A percentile compares a stretch with the other conserved stretches of the same genome.
These are phyloP conservation scores for Charaxes varanes DNA, from an alignment of 1,140 invertebrate genomes.

Conservation along the genomic window DNA sequence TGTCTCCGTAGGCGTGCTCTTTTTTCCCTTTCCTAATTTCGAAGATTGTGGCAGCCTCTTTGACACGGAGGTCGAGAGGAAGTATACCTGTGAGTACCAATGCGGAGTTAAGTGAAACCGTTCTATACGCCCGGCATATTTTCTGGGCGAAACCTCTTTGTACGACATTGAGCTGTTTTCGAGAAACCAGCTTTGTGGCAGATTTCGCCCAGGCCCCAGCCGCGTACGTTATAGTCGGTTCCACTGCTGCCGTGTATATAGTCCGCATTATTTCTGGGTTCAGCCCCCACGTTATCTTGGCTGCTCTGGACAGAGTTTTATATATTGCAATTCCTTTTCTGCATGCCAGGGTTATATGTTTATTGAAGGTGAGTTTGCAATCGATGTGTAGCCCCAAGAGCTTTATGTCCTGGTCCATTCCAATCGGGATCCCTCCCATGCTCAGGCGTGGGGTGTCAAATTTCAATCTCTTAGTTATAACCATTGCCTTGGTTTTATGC, in stretches of 20 bases:
- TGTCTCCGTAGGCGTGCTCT: background rate
- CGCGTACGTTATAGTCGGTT: background rate
- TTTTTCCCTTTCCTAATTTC: background rate
- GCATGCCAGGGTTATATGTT: background rate
- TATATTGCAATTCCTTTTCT: background rate
- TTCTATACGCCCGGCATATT: constrained; percentile 1
- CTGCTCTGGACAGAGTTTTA: background rate
- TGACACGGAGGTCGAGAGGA: constrained; percentile 4
- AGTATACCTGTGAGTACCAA: background rate
- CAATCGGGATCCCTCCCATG: background rate
- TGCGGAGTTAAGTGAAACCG: constrained; percentile 6
- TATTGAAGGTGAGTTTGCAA: background rate
- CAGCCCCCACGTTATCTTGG: background rate
- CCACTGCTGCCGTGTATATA: background rate
- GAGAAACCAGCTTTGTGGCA: background rate
- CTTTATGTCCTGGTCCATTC: background rate
- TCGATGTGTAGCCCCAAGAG: background rate
- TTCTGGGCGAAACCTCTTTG: constrained; percentile 5
- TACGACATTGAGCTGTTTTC: background rate
- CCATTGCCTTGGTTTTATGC: background rate
- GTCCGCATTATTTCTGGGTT: background rate
- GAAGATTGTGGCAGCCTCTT: background rate
- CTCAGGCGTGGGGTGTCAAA: background rate
- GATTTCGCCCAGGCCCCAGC: too few species aligned
- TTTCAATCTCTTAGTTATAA: background rate